Conservation (phyloP, 2,888 invertebrate species). For the Eremobia ochroleuca region DNA sequence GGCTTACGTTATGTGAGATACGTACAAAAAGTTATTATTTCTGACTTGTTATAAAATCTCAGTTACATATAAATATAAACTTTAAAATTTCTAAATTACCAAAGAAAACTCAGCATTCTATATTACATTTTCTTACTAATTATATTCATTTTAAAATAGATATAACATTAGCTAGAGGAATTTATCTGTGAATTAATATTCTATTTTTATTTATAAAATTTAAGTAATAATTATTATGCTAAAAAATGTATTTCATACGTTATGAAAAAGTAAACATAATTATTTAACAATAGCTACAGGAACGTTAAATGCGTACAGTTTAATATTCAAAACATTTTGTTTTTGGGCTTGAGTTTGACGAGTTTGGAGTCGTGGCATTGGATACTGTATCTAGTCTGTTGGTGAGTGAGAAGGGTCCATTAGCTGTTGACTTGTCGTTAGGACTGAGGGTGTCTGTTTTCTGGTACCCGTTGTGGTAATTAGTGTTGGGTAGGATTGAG, state of each 20-base stretch:
- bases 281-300: slow-evolving; percentile 57
- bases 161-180: slow-evolving; percentile 42
- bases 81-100: slow-evolving; percentile 35
- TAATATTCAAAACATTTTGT: slow-evolving; percentile 64
- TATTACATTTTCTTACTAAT: slow-evolving; percentile 22
- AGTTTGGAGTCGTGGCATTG: slow-evolving; percentile 50
- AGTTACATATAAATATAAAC: slow-evolving; percentile 48
- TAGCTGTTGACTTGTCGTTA: slow-evolving; percentile 49
- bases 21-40: slow-evolving; percentile 57
- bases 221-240: slow-evolving; percentile 32
- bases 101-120: slow-evolving; percentile 40
- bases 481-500: slow-evolving; percentile 38
- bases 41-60: slow-evolving; percentile 54
- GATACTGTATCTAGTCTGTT: slow-evolving; percentile 60
- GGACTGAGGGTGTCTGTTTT: slow-evolving; percentile 34
- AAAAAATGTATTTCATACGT: slow-evolving; percentile 54
- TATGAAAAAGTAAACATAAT: slow-evolving; percentile 49
- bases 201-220: slow-evolving; percentile 19
- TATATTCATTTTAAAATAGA: slow-evolving; percentile 41
- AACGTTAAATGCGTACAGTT: slow-evolving; percentile 59
- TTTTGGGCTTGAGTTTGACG: slow-evolving; percentile 52
- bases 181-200: slow-evolving; percentile 49
- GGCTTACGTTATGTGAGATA: slow-evolving; percentile 55
- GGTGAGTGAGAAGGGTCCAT: slow-evolving; percentile 62
- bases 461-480: slow-evolving; percentile 43